phyloP scores from a whole-genome alignment of 2,888 invertebrate genomes.

The Limenitis camilla region DNA sequence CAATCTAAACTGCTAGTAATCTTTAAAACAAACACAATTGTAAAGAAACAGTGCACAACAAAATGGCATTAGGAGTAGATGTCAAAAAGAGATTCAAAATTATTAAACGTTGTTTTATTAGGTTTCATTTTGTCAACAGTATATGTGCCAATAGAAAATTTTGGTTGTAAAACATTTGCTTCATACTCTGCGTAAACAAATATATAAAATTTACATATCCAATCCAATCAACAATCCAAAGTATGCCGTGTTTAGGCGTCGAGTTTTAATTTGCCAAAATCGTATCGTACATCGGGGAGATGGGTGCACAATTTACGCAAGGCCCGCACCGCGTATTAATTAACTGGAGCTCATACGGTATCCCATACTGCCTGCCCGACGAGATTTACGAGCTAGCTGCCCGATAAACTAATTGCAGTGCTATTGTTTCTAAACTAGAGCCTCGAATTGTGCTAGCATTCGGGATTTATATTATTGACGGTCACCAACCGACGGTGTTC shows the following conservation, averaged over 20 bases:
- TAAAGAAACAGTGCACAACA: too few relatives aligned
- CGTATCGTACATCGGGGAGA: conserved; percentile 59
- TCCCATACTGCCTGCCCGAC: conserved; percentile 64
- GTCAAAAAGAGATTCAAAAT: too few relatives aligned
- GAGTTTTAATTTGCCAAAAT: conserved; percentile 60
- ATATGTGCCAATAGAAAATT: too few relatives aligned
- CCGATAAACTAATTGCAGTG: conserved; percentile 71
- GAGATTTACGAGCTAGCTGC: conserved; percentile 73
- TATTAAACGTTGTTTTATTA: too few relatives aligned
- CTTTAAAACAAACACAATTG: too few relatives aligned
- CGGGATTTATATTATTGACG: conserved; percentile 13
- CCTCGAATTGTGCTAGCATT: conserved; percentile 9
- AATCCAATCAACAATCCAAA: conserved; percentile 13
- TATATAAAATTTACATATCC: not conserved
- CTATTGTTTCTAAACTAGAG: conserved; percentile 65
- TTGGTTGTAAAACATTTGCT: too few relatives aligned
- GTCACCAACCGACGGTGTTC: conserved; percentile 2
- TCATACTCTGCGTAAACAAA: not conserved
- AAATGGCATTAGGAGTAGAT: too few relatives aligned
- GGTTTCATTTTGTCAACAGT: too few relatives aligned
- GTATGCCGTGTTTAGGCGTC: conserved; percentile 33
- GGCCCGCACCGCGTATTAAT: conserved; percentile 70
- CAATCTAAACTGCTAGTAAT: too few relatives aligned
- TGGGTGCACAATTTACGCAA: conserved; percentile 67
- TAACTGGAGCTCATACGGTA: conserved; percentile 69